phyloP scores from a whole-genome alignment of 2,797 vertebrate genomes.

The Coregonus suidteri region DNA sequence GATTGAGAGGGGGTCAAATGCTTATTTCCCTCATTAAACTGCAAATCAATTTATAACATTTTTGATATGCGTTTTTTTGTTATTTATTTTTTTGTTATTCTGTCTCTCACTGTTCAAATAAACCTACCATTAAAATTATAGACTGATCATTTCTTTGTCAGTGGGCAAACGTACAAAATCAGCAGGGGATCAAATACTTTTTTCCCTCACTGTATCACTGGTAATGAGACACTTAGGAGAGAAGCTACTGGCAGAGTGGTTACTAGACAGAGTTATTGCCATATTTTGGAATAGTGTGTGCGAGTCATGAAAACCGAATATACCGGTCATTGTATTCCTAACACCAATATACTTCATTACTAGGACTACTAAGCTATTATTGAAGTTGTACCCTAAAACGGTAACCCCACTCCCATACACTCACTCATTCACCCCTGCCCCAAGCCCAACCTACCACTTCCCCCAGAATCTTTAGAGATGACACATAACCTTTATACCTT shows the following conservation, averaged over 20 bases:
- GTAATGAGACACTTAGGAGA: background rate
- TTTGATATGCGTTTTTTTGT: no score
- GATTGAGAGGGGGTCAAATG: no score
- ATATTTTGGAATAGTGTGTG: no score
- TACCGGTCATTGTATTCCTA: background rate
- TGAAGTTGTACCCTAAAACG: background rate
- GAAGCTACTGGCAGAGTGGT: background rate
- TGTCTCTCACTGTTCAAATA: no score
- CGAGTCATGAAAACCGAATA: background rate
- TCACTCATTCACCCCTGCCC: background rate
- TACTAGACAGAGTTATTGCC: background rate
- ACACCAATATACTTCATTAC: background rate
- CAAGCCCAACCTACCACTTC: background rate
- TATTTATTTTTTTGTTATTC: no score
- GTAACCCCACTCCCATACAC: no score
- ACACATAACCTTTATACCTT: background rate
- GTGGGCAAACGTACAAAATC: no score
- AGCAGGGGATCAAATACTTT: no score
- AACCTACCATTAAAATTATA: no score
- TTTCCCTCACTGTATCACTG: background rate
- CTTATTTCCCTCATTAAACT: no score
- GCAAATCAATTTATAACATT: no score
- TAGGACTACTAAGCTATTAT: background rate
- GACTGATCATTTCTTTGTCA: no score
- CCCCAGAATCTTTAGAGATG: background rate